Conservation (phyloP, 2,797 vertebrate genomes). For the Tragopan temminckii region DNA sequence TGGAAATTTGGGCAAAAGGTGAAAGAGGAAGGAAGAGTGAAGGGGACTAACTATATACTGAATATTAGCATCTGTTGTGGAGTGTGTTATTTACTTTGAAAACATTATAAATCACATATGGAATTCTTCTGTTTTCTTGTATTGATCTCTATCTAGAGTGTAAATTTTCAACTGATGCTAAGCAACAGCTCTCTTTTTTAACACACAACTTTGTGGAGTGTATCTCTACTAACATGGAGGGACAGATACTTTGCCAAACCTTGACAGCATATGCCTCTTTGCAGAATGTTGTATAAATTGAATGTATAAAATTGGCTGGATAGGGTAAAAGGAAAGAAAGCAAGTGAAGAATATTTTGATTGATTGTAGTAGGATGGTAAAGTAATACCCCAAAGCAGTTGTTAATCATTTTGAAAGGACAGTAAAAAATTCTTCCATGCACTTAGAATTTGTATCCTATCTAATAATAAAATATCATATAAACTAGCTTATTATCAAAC, state of each 20-base stretch:
- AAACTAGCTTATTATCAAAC: conserved; percentile 29
- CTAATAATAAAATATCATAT: conserved; percentile 1
- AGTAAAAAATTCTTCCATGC: neutral
- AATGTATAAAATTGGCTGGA: neutral
- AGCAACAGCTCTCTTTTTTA: neutral
- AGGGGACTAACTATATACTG: neutral
- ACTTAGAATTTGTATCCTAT: neutral
- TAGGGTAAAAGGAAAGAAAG: neutral
- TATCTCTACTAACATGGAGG: neutral
- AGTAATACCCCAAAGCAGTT: neutral
- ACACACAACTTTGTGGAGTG: neutral
- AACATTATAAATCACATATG: neutral
- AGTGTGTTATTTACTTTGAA: neutral
- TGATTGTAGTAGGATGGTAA: neutral
- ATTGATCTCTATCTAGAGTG: neutral
- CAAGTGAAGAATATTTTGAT: neutral
- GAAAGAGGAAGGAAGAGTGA: neutral
- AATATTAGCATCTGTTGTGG: neutral
- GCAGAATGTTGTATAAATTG: neutral
- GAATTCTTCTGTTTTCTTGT: neutral
- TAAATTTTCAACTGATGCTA: neutral
- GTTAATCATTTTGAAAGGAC: conserved; percentile 4
- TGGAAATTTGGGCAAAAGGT: neutral
- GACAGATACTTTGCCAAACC: neutral
- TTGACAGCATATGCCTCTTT: neutral